A percentile compares a stretch with the other conserved stretches of the same genome.
phyloP scores from a whole-genome alignment of 1,140 invertebrate genomes.

The Danaus melanippus region DNA sequence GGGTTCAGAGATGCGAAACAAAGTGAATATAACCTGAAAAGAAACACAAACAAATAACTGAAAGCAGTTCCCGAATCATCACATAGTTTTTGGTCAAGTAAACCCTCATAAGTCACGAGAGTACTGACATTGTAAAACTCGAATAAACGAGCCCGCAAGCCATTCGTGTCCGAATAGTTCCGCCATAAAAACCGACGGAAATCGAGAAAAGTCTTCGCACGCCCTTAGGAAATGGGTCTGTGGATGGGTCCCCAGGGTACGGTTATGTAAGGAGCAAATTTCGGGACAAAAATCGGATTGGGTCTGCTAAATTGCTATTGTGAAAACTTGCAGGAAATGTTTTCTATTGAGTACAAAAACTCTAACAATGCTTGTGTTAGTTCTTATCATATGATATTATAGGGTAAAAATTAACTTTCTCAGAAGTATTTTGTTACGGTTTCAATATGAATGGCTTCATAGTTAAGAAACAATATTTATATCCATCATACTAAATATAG shows the following conservation, averaged over 20 bases:
- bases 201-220: slow-evolving; percentile 12
- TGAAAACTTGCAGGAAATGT: not conserved
- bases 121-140: slow-evolving; percentile 18
- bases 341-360: too few species aligned
- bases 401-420: too few species aligned
- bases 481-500: too few species aligned
- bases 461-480: too few species aligned
- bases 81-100: slow-evolving; percentile 6
- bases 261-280: slow-evolving; percentile 12
- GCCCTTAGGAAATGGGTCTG: slow-evolving; percentile 18
- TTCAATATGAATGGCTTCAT: too few species aligned
- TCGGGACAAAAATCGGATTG: slow-evolving; percentile 5
- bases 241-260: slow-evolving; percentile 14
- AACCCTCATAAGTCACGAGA: slow-evolving; percentile 11
- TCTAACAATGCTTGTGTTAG: too few species aligned
- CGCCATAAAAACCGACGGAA: slow-evolving; percentile 27
- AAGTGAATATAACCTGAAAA: not conserved
- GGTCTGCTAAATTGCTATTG: not conserved
- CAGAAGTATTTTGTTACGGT: too few species aligned
- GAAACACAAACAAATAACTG: too few species aligned
- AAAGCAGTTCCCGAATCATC: too few species aligned
- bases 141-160: slow-evolving; percentile 21
- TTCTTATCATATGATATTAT: too few species aligned
- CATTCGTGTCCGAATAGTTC: slow-evolving; percentile 25
- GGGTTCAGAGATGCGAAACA: not conserved